Conservation (phyloP, 2,113 vertebrate genomes). For the Sinosuthora webbiana region DNA sequence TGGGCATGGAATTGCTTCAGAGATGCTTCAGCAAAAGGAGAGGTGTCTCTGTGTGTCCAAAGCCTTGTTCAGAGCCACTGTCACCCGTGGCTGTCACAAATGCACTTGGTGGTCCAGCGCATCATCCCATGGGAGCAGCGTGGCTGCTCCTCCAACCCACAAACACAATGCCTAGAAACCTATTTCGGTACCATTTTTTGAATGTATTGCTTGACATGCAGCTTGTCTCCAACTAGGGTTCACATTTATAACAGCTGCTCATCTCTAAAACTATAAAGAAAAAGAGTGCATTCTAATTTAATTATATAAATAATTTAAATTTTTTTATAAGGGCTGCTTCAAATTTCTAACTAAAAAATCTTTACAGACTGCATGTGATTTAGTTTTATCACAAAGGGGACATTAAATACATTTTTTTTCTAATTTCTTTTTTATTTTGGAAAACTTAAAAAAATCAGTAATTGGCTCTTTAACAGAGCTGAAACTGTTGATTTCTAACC, state of each 20-base stretch:
- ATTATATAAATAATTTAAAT: conserved; percentile 39
- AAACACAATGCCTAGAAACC: neutral
- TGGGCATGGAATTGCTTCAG: neutral
- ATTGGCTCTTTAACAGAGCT: conserved; percentile 20
- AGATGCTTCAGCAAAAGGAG: neutral
- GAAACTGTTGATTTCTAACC: conserved; percentile 44
- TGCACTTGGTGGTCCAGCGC: neutral
- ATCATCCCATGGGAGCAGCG: fast-evolving
- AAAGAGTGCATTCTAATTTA: conserved; percentile 22
- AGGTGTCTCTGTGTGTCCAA: neutral
- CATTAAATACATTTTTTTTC: neutral
- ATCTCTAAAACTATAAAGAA: conserved; percentile 19
- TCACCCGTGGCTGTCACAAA: neutral
- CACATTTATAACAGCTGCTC: neutral
- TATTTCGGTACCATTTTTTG: neutral
- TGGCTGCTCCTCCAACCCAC: neutral
- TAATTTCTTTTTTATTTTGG: neutral
- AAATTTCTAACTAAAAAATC: conserved; percentile 3
- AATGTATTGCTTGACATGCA: neutral
- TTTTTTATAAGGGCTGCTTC: conserved; percentile 38
- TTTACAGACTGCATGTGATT: neutral
- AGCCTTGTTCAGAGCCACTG: neutral
- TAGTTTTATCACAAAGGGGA: neutral
- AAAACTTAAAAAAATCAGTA: conserved; percentile 23
- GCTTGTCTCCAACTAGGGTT: neutral